These are phyloP conservation scores for Melopsittacus undulatus DNA, from an alignment of 2,797 vertebrate species.

Conservation along the genomic window DNA sequence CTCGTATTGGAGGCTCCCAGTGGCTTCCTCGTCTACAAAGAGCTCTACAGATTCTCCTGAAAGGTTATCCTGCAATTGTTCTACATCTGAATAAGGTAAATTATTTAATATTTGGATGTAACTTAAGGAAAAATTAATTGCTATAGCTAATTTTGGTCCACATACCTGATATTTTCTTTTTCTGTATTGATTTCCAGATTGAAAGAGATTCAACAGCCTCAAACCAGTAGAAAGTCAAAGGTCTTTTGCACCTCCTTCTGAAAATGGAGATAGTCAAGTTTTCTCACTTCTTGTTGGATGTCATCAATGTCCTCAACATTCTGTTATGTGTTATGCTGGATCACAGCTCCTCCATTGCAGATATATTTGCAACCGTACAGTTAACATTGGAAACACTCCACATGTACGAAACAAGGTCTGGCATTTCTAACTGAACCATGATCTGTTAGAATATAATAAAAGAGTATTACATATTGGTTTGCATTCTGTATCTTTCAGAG, in stretches of 20 bases:
- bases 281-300: slow-evolving; percentile 64
- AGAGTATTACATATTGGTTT: not conserved
- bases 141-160: not conserved
- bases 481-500: slow-evolving; percentile 4
- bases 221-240: slow-evolving; percentile 27
- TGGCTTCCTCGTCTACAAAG: slow-evolving; percentile 60
- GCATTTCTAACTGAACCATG: not conserved
- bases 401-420: slow-evolving; percentile 69
- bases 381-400: slow-evolving; percentile 60
- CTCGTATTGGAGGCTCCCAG: slow-evolving; percentile 9
- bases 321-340: slow-evolving; percentile 45
- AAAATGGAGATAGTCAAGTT: slow-evolving; percentile 57
- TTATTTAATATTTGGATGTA: not conserved
- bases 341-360: slow-evolving; percentile 61
- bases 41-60: slow-evolving; percentile 64
- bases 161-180: not conserved
- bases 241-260: slow-evolving; percentile 46
- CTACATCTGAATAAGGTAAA: slow-evolving; percentile 67
- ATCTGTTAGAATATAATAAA: not conserved
- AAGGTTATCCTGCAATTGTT: slow-evolving; percentile 65
- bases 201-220: not conserved
- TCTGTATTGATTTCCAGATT: slow-evolving; percentile 12
- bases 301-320: slow-evolving; percentile 61
- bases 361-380: slow-evolving; percentile 52
- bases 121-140: not conserved